Conservation (phyloP, 2,113 vertebrate species). For the Paramisgurnus dabryanus region DNA sequence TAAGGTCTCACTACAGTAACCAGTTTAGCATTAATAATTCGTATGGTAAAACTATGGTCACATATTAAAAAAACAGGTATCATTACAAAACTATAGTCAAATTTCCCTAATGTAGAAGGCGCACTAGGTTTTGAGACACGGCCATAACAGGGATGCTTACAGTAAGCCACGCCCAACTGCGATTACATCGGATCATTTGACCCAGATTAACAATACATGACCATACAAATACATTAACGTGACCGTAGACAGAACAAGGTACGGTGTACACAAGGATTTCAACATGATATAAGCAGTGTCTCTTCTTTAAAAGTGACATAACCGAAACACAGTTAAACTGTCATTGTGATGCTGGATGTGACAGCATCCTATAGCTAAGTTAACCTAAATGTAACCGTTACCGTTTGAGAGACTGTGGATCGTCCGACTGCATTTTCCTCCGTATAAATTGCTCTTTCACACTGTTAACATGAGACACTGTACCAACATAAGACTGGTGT, state of each 20-base stretch:
- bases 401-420: conserved; percentile 85
- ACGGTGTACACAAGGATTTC: background rate
- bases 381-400: conserved; percentile 57
- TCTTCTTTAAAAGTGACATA: background rate
- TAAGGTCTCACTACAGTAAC: too few relatives aligned
- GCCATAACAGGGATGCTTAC: background rate
- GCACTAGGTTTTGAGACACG: background rate
- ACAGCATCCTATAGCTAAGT: background rate
- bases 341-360: background rate
- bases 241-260: background rate
- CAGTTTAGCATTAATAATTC: too few relatives aligned
- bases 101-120: background rate
- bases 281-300: background rate
- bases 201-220: background rate
- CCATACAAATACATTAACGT: background rate
- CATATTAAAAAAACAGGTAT: too few relatives aligned
- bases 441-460: conserved; percentile 3
- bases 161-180: conserved; percentile 20
- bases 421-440: conserved; percentile 75
- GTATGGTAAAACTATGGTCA: too few relatives aligned
- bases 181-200: conserved; percentile 7
- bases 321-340: background rate
- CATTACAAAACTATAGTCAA: too few relatives aligned
- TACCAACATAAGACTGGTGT: too few relatives aligned
- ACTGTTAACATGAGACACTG: background rate